Percentiles rank a stretch among this genome's conserved stretches.
These are phyloP conservation scores for Scylla paramamosain DNA, from an alignment of 1,140 invertebrate species.

Conservation along the genomic window DNA sequence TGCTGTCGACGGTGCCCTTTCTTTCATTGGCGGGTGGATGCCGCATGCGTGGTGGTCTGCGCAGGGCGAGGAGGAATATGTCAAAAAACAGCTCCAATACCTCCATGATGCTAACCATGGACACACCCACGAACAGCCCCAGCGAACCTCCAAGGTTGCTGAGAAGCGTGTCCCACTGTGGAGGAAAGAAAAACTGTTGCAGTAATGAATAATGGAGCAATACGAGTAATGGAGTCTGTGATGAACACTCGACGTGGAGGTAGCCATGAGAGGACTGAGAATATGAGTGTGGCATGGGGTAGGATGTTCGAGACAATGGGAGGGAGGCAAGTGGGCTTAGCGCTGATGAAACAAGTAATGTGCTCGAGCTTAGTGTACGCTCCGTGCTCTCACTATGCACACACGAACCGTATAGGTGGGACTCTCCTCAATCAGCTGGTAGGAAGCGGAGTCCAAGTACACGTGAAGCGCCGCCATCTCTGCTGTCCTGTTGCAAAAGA, in stretches of 20 bases:
- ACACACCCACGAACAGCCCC: conserved; percentile 58
- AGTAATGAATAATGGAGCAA: not conserved
- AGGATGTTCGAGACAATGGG: too few relatives aligned
- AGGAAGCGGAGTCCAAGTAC: conserved; percentile 53
- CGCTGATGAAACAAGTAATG: too few relatives aligned
- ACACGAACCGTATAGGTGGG: conserved; percentile 62
- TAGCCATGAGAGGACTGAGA: too few relatives aligned
- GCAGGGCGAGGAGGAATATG: not conserved
- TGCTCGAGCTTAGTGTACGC: too few relatives aligned
- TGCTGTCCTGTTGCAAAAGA: not conserved
- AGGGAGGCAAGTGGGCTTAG: too few relatives aligned
- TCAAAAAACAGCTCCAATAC: conserved; percentile 44
- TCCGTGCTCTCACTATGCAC: too few relatives aligned
- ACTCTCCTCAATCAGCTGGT: conserved; percentile 53
- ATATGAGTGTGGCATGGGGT: too few relatives aligned
- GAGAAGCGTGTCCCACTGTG: conserved; percentile 62
- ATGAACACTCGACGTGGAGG: too few relatives aligned
- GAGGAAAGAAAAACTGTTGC: not conserved
- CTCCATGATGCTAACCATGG: conserved; percentile 57
- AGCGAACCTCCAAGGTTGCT: conserved; percentile 60
- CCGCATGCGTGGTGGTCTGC: not conserved
- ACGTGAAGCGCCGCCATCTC: conserved; percentile 44
- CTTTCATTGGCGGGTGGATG: not conserved
- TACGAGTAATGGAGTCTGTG: too few relatives aligned
- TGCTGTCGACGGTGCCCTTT: not conserved